A percentile compares a stretch with the other conserved stretches of the same genome.
Evolutionary conservation across 2,888 invertebrate genomes (phyloP).

Genomic region (Lasius fuliginosus): DNA sequence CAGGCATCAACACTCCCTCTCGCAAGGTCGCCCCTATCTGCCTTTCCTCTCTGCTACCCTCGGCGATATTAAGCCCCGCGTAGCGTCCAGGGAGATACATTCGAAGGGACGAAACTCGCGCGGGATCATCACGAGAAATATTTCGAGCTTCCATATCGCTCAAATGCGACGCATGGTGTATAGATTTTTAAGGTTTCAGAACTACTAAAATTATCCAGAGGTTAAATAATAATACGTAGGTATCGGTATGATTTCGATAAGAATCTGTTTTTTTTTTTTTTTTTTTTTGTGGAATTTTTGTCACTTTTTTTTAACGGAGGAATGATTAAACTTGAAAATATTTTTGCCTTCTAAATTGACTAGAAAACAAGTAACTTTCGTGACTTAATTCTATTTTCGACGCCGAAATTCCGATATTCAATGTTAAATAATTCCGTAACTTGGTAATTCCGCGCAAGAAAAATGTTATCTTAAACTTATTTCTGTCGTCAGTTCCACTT

Average conservation of each 20-base stretch:
- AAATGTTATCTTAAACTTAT: constrained; percentile 1
- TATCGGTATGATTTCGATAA: not conserved
- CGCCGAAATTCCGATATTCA: not conserved
- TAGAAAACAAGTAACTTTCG: not conserved
- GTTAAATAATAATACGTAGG: not conserved
- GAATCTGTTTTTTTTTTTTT: not conserved
- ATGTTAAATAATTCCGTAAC: constrained; percentile 4
- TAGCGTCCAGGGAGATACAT: constrained; percentile 78
- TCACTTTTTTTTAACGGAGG: not conserved
- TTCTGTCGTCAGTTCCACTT: not conserved
- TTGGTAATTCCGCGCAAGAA: not conserved
- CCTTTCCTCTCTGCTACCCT: constrained; percentile 75
- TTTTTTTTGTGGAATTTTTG: not conserved
- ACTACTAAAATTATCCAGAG: not conserved
- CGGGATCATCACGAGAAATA: not conserved
- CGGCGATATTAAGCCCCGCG: constrained; percentile 75
- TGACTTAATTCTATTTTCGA: not conserved
- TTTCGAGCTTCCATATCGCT: not conserved
- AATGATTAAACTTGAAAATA: not conserved
- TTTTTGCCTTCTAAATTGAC: not conserved
- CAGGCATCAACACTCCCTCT: constrained; percentile 77
- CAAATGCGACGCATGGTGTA: not conserved
- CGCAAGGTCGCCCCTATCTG: constrained; percentile 78
- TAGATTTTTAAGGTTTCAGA: not conserved
- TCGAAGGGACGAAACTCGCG: constrained; percentile 3